phyloP scores from a whole-genome alignment of 1,140 invertebrate genomes.

The Drosophila arizonae region DNA sequence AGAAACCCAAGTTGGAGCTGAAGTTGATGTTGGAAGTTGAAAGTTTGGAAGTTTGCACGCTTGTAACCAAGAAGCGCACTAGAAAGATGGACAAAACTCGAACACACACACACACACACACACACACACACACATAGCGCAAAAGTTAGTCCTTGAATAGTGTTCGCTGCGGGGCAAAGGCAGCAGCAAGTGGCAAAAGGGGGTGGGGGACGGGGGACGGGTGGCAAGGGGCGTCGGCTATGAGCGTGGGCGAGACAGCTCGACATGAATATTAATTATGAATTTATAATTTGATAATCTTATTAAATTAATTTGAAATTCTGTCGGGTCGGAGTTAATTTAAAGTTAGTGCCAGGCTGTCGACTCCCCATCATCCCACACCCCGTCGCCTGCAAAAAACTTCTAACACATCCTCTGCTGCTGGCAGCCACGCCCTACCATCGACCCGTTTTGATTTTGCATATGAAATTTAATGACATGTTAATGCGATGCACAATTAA shows the following conservation, averaged over 20 bases:
- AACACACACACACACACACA: conserved; percentile 2
- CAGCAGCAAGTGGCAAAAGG: not conserved
- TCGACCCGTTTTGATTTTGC: conserved; percentile 26
- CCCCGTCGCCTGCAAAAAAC: not conserved
- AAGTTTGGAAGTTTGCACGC: conserved; percentile 27
- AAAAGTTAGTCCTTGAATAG: conserved; percentile 42
- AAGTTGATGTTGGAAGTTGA: conserved; percentile 14
- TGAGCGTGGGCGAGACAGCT: conserved; percentile 23
- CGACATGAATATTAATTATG: conserved; percentile 78
- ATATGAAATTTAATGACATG: conserved; percentile 60
- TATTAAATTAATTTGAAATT: conserved; percentile 81
- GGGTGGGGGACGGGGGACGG: no score
- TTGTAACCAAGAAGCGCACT: conserved; percentile 48
- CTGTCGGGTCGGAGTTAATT: conserved; percentile 76
- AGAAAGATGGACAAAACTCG: conserved; percentile 44
- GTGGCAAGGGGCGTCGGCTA: not conserved
- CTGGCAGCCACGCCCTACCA: not conserved
- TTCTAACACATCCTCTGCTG: not conserved
- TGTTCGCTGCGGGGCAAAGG: conserved; percentile 7
- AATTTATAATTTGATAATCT: conserved; percentile 80
- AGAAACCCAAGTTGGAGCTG: conserved; percentile 21
- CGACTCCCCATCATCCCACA: not conserved
- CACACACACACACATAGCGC: conserved; percentile 19
- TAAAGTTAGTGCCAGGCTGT: conserved; percentile 59
- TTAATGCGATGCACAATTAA: conserved; percentile 56